Evolutionary conservation across 2,113 vertebrate genomes (phyloP).

Genomic region (Ochotona curzoniae): DNA sequence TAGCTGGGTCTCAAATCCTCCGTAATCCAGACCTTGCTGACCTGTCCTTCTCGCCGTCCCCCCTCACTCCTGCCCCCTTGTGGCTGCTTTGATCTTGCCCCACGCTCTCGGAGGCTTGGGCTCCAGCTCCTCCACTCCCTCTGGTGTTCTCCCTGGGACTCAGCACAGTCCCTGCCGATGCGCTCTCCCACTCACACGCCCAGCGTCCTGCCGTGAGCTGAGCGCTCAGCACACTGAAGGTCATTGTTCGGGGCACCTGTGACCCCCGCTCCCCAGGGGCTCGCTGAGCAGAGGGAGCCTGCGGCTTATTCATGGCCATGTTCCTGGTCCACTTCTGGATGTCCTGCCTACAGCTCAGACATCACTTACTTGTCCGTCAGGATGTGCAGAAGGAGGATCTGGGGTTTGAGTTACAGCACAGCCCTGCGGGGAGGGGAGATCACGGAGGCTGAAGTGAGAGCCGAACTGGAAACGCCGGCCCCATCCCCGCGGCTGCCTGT

Average conservation of each 20-base stretch:
- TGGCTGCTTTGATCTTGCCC: too few species aligned
- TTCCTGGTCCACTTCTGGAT: not conserved
- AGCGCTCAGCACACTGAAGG: too few species aligned
- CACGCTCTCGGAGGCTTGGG: not conserved
- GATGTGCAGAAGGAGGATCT: not conserved
- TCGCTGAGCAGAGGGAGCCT: not conserved
- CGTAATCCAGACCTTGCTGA: constrained; percentile 42
- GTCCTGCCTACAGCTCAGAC: not conserved
- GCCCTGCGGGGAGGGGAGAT: too few species aligned
- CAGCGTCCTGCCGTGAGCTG: too few species aligned
- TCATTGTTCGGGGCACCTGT: too few species aligned
- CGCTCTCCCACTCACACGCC: too few species aligned
- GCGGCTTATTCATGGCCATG: not conserved
- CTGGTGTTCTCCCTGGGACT: not conserved
- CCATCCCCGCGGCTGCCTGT: too few species aligned
- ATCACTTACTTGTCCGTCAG: not conserved
- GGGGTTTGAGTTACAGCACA: too few species aligned
- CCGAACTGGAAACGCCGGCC: too few species aligned
- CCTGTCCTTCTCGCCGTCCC: constrained; percentile 12
- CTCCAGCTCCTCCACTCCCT: not conserved
- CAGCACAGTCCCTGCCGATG: not conserved
- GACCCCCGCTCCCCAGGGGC: too few species aligned
- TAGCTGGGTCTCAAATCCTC: constrained; percentile 46
- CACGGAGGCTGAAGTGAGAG: too few species aligned
- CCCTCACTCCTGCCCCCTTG: too few species aligned